Conservation (phyloP, 2,797 vertebrate species). For the Champsocephalus gunnari region DNA sequence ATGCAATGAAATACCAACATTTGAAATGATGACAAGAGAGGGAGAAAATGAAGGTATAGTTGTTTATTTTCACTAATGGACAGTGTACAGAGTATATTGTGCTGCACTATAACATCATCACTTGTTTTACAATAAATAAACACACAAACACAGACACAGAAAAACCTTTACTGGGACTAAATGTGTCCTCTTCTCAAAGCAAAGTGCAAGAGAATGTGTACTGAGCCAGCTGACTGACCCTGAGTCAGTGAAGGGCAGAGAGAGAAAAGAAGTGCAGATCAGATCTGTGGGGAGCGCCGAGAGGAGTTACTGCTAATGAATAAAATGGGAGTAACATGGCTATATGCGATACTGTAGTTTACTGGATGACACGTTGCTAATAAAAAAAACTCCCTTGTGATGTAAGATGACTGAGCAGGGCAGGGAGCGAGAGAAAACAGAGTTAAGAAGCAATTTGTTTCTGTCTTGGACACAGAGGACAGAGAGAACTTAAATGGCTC, state of each 20-base stretch:
- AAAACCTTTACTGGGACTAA: constrained; percentile 24
- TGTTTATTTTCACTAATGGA: constrained; percentile 76
- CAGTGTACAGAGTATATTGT: constrained; percentile 72
- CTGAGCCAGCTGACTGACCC: constrained; percentile 15
- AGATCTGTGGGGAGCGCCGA: constrained; percentile 27
- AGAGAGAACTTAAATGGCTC: constrained; percentile 63
- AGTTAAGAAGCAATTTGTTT: constrained; percentile 25
- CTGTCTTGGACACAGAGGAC: constrained; percentile 43
- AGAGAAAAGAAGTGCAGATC: constrained; percentile 26
- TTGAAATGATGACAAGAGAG: constrained; percentile 22
- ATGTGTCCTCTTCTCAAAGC: constrained; percentile 40
- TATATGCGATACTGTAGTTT: constrained; percentile 21
- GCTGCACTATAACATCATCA: constrained; percentile 67
- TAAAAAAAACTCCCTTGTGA: constrained; percentile 53
- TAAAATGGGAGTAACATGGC: constrained; percentile 56
- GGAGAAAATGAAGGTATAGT: constrained; percentile 39
- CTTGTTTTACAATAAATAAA: constrained; percentile 81
- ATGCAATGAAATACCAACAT: neutral
- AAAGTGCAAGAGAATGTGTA: constrained; percentile 20
- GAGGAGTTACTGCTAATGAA: constrained; percentile 57
- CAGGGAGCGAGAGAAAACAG: constrained; percentile 48
- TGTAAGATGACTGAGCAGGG: constrained; percentile 22
- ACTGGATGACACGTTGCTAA: constrained; percentile 43
- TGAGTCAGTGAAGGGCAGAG: constrained; percentile 14
- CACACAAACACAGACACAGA: constrained; percentile 61